Base-by-base conservation (phyloP, 2,797 vertebrate genomes). In the Hoplostethus mediterraneus region DNA sequence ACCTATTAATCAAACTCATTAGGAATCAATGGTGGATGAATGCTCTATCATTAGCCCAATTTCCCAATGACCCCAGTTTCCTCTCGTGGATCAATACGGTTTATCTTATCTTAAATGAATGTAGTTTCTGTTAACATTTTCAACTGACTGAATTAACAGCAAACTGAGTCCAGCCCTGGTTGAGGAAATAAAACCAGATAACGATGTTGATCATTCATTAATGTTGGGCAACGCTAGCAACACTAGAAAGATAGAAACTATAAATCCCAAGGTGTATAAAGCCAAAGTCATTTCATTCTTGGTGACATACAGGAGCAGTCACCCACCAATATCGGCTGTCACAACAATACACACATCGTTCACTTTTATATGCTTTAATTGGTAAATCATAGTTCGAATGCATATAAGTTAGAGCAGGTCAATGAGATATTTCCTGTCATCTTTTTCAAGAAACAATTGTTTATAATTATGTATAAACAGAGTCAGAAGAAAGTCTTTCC, bases 21-120 rank as follows among this genome's bases (percentile, higher is more conserved):
- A 45, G 13, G 44, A 5, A 45, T 45, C 14, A 45, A 45, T 45
- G 44, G 44, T 14, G 44, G 13, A 14, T 4, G 14, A 45, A 45
- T 45, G 5, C 13, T 45, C 44, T 45, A 13, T 45, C 44, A 45
- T 45, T 45, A 45, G 44, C 44, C 14, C 14, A 13, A 5, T 5
- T 14, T 45, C 44, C 12, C 33, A 36, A 36, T 36, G 3, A 45
- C 13, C 13, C 3, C 44, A 14, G 44, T 45, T 71, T 59, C 58
- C 5, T 68, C 65, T 71, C 63, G 57, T 63, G 75, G 60, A 71
- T 71, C 52, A 63, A 61, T 60, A 48, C 5, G 65, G 25, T 71
- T 75, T 36, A 71, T 57, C 11, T 33, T 5, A 45, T 45, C 13
- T 45, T 45, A 5, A 45, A 45, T 14, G n/a, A 49, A n/a, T 21